A percentile compares a stretch with the other conserved stretches of the same genome.
These are phyloP conservation scores for Speoplatyrhinus poulsoni DNA, from an alignment of 2,113 vertebrate species.

Conservation along the genomic window DNA sequence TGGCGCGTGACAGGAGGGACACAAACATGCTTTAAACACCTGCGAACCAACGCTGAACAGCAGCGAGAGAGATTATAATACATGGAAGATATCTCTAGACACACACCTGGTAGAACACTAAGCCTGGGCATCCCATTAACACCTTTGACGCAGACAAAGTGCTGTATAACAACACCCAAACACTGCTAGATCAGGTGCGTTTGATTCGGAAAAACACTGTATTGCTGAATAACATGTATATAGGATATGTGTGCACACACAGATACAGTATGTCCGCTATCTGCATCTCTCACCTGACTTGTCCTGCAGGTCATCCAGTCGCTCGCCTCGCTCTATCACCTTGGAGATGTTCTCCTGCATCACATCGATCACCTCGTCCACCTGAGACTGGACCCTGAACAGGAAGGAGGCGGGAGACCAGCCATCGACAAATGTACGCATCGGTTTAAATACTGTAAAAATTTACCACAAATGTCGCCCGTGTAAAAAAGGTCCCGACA, in stretches of 20 bases:
- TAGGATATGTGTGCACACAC: too few relatives aligned
- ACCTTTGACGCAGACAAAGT: constrained; percentile 8
- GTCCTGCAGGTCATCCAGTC: constrained; percentile 96
- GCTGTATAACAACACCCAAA: not conserved
- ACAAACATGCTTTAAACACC: constrained; percentile 27
- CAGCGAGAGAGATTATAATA: not conserved
- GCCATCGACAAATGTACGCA: too few relatives aligned
- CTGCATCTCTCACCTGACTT: constrained; percentile 85
- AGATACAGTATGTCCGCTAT: not conserved
- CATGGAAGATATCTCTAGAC: constrained; percentile 3
- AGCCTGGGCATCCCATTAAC: constrained; percentile 23
- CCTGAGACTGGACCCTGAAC: constrained; percentile 94
- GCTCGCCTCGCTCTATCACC: constrained; percentile 96
- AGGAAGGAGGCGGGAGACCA: constrained; percentile 10
- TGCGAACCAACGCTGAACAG: not conserved
- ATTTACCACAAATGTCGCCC: too few relatives aligned
- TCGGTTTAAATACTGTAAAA: too few relatives aligned
- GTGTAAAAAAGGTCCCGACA: too few relatives aligned
- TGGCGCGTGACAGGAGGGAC: constrained; percentile 5
- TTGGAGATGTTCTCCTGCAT: constrained; percentile 99
- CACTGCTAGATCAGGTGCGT: not conserved
- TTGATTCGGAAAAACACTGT: not conserved
- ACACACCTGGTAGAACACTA: constrained; percentile 32
- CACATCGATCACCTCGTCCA: constrained; percentile 97
- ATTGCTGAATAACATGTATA: not conserved